phyloP scores from a whole-genome alignment of 2,888 invertebrate genomes.

The Apodemia hepburni region DNA sequence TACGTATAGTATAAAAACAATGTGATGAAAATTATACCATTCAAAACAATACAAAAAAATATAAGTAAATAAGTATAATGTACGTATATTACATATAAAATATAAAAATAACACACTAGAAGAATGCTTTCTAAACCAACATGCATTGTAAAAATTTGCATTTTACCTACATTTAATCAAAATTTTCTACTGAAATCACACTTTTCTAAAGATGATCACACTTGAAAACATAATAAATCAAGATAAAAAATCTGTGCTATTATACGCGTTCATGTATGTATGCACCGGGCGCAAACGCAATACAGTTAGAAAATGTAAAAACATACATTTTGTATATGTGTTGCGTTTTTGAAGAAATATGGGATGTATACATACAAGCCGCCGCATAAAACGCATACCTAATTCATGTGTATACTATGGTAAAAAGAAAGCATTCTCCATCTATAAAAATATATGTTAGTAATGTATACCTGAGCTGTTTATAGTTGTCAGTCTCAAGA shows the following conservation, averaged over 20 bases:
- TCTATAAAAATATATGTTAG: slow-evolving; percentile 51
- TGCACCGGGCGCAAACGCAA: slow-evolving; percentile 25
- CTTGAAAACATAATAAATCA: background rate
- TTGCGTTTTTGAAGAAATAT: background rate
- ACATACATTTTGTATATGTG: background rate
- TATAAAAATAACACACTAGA: slow-evolving; percentile 39
- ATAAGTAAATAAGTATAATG: slow-evolving; percentile 24
- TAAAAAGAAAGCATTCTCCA: slow-evolving; percentile 74
- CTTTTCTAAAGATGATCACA: slow-evolving; percentile 34
- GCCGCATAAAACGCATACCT: slow-evolving; percentile 14
- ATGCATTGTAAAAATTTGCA: slow-evolving; percentile 37
- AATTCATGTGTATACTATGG: slow-evolving; percentile 40
- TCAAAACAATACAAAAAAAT: slow-evolving; percentile 24
- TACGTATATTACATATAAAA: slow-evolving; percentile 27
- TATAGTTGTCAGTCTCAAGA: slow-evolving; percentile 77
- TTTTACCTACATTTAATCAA: slow-evolving; percentile 20
- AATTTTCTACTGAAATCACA: slow-evolving; percentile 31
- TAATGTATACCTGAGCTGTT: slow-evolving; percentile 73
- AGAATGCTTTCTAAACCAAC: slow-evolving; percentile 68
- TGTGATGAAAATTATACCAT: slow-evolving; percentile 23
- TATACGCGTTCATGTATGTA: background rate
- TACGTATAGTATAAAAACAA: slow-evolving; percentile 15
- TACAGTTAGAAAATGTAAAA: slow-evolving; percentile 23
- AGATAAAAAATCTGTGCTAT: background rate
- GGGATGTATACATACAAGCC: slow-evolving; percentile 31